Evolutionary conservation across 2,797 vertebrate species (phyloP).

Genomic region (Parotocinclus haroldoi): DNA sequence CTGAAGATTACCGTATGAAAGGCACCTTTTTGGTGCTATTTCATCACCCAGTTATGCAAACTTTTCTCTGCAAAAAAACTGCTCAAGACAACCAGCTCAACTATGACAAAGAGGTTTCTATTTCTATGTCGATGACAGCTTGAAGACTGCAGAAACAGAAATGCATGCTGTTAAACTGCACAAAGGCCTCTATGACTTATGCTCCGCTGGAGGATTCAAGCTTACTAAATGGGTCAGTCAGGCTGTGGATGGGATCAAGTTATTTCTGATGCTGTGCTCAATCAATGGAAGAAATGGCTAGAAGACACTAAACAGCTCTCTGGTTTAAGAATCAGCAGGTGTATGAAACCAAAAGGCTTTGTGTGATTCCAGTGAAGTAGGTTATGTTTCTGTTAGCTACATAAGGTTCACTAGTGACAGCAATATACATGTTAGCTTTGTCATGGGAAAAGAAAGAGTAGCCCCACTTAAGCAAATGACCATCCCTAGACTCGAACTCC

Average conservation of each 20-base stretch:
- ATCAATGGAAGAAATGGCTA: constrained; percentile 3
- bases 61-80: no score
- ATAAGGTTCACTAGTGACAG: neutral
- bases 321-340: constrained; percentile 5
- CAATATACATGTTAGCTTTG: neutral
- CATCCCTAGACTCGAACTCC: constrained; percentile 24
- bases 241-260: constrained; percentile 6
- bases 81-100: no score
- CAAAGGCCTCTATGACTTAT: constrained; percentile 1
- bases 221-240: constrained; percentile 16
- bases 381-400: no score
- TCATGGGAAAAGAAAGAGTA: constrained; percentile 15
- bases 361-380: constrained; percentile 20
- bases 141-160: constrained; percentile 12
- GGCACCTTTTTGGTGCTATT: no score
- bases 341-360: constrained; percentile 16
- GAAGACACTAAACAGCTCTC: constrained; percentile 3
- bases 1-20: no score
- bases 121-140: no score
- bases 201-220: constrained; percentile 12
- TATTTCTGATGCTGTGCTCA: neutral
- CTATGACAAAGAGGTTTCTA: no score
- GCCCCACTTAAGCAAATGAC: constrained; percentile 21
- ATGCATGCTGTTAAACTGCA: no score
- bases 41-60: no score